Evolutionary conservation across 2,888 invertebrate species (phyloP).

Genomic region (Acleris laterana): DNA sequence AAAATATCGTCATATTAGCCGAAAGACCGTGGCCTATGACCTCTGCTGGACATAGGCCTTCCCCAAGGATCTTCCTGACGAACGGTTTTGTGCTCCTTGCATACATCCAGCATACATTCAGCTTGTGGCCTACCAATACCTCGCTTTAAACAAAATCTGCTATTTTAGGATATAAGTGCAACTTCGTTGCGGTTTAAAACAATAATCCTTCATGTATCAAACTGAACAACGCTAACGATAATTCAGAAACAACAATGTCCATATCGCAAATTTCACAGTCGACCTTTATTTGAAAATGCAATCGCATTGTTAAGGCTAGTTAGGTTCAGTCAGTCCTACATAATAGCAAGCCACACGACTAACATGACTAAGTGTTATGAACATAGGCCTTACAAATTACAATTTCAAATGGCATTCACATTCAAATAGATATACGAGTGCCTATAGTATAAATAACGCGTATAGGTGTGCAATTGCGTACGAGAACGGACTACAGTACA

Average conservation of each 20-base stretch:
- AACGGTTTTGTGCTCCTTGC: too few species aligned
- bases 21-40: too few species aligned
- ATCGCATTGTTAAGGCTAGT: slow-evolving; percentile 45
- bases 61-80: too few species aligned
- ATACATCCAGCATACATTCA: too few species aligned
- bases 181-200: too few species aligned
- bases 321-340: slow-evolving; percentile 38
- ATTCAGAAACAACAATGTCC: neutral
- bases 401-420: slow-evolving; percentile 54
- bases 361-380: slow-evolving; percentile 38
- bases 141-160: too few species aligned
- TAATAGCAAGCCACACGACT: slow-evolving; percentile 26
- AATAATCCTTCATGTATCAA: too few species aligned
- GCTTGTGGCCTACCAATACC: too few species aligned
- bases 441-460: slow-evolving; percentile 14
- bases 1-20: too few species aligned
- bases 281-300: slow-evolving; percentile 34
- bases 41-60: too few species aligned
- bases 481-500: slow-evolving; percentile 51
- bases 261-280: slow-evolving; percentile 24
- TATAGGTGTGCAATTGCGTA: slow-evolving; percentile 33
- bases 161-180: too few species aligned
- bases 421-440: slow-evolving; percentile 10
- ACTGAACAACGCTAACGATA: neutral
- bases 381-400: slow-evolving; percentile 52